Evolutionary conservation across 2,113 vertebrate genomes (phyloP).

Genomic region (Thunnus thynnus): DNA sequence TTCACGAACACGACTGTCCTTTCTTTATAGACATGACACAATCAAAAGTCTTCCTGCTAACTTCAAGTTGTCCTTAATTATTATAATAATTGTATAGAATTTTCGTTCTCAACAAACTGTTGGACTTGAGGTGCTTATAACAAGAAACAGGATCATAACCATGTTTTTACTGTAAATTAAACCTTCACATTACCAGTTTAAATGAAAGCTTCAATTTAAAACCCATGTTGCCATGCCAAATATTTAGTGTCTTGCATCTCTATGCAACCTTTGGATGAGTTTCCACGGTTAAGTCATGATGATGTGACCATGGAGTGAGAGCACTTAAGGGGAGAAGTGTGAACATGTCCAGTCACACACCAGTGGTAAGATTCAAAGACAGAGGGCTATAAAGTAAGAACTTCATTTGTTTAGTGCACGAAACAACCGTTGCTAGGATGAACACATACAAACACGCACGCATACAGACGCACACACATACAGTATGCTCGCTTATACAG

Average conservation of each 20-base stretch:
- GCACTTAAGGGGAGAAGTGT: slow-evolving; percentile 40
- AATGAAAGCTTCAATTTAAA: slow-evolving; percentile 5
- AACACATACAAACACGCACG: slow-evolving; percentile 11
- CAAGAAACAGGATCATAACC: background rate
- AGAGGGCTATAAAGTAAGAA: slow-evolving; percentile 46
- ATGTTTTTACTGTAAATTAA: background rate
- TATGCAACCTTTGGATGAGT: slow-evolving; percentile 35
- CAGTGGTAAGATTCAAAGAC: slow-evolving; percentile 43
- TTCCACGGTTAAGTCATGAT: slow-evolving; percentile 59
- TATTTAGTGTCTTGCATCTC: slow-evolving; percentile 45
- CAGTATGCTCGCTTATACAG: background rate
- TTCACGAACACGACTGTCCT: slow-evolving; percentile 8
- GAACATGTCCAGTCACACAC: slow-evolving; percentile 62
- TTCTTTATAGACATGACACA: slow-evolving; percentile 35
- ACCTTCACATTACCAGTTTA: background rate
- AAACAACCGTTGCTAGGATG: slow-evolving; percentile 63
- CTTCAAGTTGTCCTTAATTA: background rate
- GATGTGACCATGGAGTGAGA: slow-evolving; percentile 50
- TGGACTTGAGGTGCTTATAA: background rate
- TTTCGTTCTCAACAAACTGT: no score
- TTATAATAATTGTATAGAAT: background rate
- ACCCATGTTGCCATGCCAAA: slow-evolving; percentile 35
- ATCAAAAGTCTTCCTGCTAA: background rate
- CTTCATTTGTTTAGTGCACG: slow-evolving; percentile 46
- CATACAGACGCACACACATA: background rate